These are phyloP conservation scores for Helicoverpa zea DNA, from an alignment of 1,140 invertebrate species.

Conservation along the genomic window DNA sequence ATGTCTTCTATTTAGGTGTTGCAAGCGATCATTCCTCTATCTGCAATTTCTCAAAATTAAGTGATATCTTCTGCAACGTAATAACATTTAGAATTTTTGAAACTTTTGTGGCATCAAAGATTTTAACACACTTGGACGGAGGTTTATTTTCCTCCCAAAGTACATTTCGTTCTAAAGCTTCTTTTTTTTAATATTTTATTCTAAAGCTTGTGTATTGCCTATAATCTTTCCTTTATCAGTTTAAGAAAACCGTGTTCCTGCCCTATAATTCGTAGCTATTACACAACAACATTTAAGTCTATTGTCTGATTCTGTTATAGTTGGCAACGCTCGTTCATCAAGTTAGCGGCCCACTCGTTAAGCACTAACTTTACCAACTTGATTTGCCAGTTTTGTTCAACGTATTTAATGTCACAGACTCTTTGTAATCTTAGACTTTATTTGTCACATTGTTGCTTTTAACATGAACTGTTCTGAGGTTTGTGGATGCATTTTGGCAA, in stretches of 20 bases:
- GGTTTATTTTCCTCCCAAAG: too few relatives aligned
- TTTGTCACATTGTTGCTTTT: slow-evolving; percentile 14
- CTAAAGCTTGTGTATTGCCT: too few relatives aligned
- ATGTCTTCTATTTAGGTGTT: too few relatives aligned
- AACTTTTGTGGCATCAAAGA: too few relatives aligned
- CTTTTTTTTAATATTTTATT: too few relatives aligned
- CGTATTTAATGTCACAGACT: slow-evolving; percentile 2
- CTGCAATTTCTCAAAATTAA: too few relatives aligned
- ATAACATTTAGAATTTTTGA: too few relatives aligned
- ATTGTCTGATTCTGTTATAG: slow-evolving; percentile 28
- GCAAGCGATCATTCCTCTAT: too few relatives aligned
- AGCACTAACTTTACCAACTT: slow-evolving; percentile 53
- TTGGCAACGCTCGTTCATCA: slow-evolving; percentile 41
- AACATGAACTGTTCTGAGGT: not conserved
- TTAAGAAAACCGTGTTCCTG: not conserved
- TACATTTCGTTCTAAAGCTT: too few relatives aligned
- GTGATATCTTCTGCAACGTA: too few relatives aligned
- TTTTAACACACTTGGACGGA: too few relatives aligned
- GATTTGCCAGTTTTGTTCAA: slow-evolving; percentile 55
- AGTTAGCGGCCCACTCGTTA: slow-evolving; percentile 58
- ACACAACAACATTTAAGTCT: slow-evolving; percentile 4
- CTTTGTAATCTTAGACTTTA: slow-evolving; percentile 30
- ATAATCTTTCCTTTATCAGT: too few relatives aligned
- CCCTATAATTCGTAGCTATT: slow-evolving; percentile 5
- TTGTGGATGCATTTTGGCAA: not conserved